Conservation (phyloP, 1,140 invertebrate genomes). For the Drosophila insularis region DNA sequence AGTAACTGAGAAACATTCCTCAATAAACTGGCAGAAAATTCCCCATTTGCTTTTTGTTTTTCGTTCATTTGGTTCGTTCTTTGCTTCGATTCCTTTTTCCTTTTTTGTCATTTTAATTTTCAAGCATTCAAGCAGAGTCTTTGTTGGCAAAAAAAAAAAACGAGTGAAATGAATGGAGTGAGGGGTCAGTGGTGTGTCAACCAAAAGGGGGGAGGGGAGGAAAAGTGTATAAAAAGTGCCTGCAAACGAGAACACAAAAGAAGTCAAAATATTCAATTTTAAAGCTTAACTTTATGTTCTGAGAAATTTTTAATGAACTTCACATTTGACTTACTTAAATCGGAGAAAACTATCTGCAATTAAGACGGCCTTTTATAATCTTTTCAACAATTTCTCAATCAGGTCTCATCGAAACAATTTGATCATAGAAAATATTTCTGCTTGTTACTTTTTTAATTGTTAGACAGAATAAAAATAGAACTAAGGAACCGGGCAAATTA, state of each 20-base stretch:
- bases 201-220: background rate
- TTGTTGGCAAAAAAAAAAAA: background rate
- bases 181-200: slow-evolving; percentile 1
- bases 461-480: no score
- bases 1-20: background rate
- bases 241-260: background rate
- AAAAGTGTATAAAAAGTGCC: background rate
- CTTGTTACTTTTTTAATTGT: no score
- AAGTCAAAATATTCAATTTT: background rate
- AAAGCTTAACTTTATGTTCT: background rate
- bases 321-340: no score
- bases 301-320: no score
- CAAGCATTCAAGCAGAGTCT: slow-evolving; percentile 32
- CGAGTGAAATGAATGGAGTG: background rate
- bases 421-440: no score
- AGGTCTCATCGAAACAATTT: no score
- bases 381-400: no score
- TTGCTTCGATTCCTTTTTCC: background rate
- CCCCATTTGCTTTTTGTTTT: background rate
- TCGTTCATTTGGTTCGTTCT: background rate
- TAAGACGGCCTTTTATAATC: no score
- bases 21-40: background rate
- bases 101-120: slow-evolving; percentile 40
- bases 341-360: no score
- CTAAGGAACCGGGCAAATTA: no score